These are phyloP conservation scores for Heteropelma amictum DNA, from an alignment of 2,888 invertebrate species.

Conservation along the genomic window DNA sequence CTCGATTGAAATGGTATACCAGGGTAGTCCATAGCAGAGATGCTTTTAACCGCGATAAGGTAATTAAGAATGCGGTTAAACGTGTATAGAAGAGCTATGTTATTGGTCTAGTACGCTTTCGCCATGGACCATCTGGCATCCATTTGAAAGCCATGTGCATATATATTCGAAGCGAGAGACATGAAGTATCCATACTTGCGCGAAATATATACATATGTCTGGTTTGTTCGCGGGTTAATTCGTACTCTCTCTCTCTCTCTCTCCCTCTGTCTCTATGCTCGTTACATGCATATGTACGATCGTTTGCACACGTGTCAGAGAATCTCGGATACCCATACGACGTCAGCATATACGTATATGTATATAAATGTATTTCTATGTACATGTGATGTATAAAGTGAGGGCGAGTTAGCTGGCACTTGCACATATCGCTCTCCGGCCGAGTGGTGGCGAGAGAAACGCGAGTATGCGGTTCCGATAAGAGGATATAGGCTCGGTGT, in stretches of 20 bases:
- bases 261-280: conserved; percentile 1
- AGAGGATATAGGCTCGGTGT: conserved; percentile 36
- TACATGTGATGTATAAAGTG: background rate
- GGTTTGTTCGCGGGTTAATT: conserved; percentile 17
- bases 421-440: conserved; percentile 47
- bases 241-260: background rate
- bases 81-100: conserved; percentile 4
- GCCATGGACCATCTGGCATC: conserved; percentile 53
- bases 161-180: conserved; percentile 1
- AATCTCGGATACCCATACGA: conserved; percentile 32
- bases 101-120: conserved; percentile 27
- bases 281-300: conserved; percentile 47
- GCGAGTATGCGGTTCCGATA: conserved; percentile 44
- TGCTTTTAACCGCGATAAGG: conserved; percentile 60
- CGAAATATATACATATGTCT: conserved; percentile 37
- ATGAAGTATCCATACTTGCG: conserved; percentile 24
- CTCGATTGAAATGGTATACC: conserved; percentile 1
- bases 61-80: conserved; percentile 58
- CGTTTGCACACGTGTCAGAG: conserved; percentile 49
- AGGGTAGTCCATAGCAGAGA: conserved; percentile 23
- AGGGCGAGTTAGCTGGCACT: conserved; percentile 40
- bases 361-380: background rate
- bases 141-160: conserved; percentile 36
- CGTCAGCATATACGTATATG: background rate
- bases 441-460: conserved; percentile 40